Percentiles rank a stretch among this genome's conserved stretches.
These are phyloP conservation scores for Perca schrenkii DNA, from an alignment of 2,113 vertebrate species.

Conservation along the genomic window DNA sequence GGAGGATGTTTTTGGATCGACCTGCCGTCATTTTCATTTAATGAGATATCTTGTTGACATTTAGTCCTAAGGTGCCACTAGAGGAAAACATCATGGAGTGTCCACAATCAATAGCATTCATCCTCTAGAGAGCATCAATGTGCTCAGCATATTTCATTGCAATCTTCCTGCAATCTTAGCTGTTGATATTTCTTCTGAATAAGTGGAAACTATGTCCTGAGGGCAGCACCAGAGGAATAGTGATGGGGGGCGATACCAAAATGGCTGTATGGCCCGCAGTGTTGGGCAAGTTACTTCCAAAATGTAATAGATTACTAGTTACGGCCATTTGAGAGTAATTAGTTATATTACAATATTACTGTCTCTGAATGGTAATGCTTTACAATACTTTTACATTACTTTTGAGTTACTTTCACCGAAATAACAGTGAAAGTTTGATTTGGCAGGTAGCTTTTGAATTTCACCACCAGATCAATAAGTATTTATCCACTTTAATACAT, in stretches of 20 bases:
- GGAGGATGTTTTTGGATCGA: background rate
- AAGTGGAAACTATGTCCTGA: background rate
- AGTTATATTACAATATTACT: no score
- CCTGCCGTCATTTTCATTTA: conserved; percentile 17
- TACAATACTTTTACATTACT: no score
- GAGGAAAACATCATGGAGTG: background rate
- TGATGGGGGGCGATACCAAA: background rate
- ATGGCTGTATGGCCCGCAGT: background rate
- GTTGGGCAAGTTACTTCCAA: no score
- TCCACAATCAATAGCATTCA: background rate
- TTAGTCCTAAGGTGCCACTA: conserved; percentile 17
- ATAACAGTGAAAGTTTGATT: no score
- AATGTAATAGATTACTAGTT: no score
- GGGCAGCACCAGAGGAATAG: background rate
- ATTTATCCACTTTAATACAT: no score
- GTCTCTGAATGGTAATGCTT: no score
- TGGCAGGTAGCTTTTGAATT: no score
- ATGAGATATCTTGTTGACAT: conserved; percentile 43
- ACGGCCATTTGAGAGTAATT: no score
- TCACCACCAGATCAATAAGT: no score
- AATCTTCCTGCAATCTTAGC: background rate
- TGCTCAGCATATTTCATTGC: background rate
- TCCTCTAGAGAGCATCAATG: background rate
- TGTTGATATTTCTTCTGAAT: background rate
- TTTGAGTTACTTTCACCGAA: no score